Evolutionary conservation across 2,797 vertebrate species (phyloP), one percentile per base, ranked within the genome.

Genomic region (Thalassophryne amazonica): DNA sequence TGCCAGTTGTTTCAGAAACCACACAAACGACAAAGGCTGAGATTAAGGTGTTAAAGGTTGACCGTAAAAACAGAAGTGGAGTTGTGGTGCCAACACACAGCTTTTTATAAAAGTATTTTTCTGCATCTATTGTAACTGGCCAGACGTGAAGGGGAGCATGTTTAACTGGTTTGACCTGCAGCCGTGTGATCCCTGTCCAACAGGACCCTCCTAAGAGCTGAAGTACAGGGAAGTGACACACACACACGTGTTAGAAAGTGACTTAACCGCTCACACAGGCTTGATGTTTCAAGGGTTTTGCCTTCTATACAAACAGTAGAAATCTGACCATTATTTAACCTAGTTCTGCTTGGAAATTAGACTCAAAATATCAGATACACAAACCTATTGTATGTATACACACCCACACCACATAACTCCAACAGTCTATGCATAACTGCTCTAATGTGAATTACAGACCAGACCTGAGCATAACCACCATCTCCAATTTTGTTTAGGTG

Each of bases 401-500:
- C 22, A 59, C 14, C 39, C 20, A 40, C 35, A 28, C 32, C 53
- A 38, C 62, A 63, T 56, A 53, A 45, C 41, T 45, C 36, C 36
- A 67, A 65, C 50, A 48, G 37, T 30, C 56, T n/a, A n/a, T n/a
- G n/a, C n/a, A n/a, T n/a, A n/a, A n/a, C n/a, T 43, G 68, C 57
- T 72, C 60, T 79, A 69, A 85, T 62, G 52, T 60, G 73, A 85
- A 87, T 88, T 88, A 87, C 73, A 88, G 85, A 80, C 78, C 56
- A 36, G 47, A 66, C 59, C 66, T 9, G 20, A 73, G 69, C 30
- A 78, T 70, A 78, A 82, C 82, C 86, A 15, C 82, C 46, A 82
- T 79, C 76, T 86, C 78, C 76, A 77, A 37, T 66, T 79, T 66
- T 80, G 73, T 86, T 78, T 88, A 89, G 90, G 89, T 80, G 88